Conservation (phyloP, 2,888 invertebrate species). For the Galeruca laticollis region DNA sequence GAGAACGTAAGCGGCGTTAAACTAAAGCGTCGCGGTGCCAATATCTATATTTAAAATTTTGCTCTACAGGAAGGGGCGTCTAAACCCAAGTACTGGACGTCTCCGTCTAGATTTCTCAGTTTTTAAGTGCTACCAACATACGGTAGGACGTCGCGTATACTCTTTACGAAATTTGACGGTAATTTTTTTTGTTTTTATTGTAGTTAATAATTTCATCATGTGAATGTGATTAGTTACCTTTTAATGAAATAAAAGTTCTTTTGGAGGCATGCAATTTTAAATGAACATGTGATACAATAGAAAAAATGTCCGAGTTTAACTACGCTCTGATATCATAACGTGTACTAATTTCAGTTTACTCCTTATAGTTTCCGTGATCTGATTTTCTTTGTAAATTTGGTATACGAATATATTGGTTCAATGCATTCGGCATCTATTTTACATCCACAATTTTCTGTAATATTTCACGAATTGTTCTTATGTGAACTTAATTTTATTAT, state of each 20-base stretch:
- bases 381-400: too few species aligned
- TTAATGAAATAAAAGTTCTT: constrained; percentile 9
- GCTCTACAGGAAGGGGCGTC: constrained; percentile 63
- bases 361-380: too few species aligned
- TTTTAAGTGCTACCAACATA: constrained; percentile 59
- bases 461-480: too few species aligned
- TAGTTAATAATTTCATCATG: constrained; percentile 18
- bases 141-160: constrained; percentile 50
- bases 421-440: too few species aligned
- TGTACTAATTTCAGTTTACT: too few species aligned
- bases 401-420: too few species aligned
- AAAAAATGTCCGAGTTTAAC: too few species aligned
- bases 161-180: constrained; percentile 25
- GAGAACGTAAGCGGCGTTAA: constrained; percentile 19
- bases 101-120: constrained; percentile 62
- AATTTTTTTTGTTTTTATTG: constrained; percentile 19
- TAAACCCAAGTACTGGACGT: constrained; percentile 15
- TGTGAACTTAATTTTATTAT: too few species aligned
- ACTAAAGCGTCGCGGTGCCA: constrained; percentile 70
- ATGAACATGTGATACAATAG: neutral
- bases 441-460: too few species aligned
- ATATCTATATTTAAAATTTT: constrained; percentile 72
- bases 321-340: too few species aligned
- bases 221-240: constrained; percentile 13
- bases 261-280: constrained; percentile 2